These are phyloP conservation scores for Hippocampus zosterae DNA, from an alignment of 2,113 vertebrate genomes.

Conservation along the genomic window DNA sequence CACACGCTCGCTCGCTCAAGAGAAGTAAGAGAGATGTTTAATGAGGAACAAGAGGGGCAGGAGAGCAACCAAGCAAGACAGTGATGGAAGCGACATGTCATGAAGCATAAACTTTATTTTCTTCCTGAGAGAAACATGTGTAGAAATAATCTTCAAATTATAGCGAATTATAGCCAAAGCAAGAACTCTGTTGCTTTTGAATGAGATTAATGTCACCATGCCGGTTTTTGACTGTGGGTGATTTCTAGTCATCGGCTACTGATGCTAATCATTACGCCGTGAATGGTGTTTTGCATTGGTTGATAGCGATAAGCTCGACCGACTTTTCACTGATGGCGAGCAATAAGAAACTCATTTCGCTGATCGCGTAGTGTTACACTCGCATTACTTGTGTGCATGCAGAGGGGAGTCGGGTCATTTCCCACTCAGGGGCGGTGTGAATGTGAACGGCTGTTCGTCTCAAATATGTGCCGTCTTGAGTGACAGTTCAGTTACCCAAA, in stretches of 20 bases:
- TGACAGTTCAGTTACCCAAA: too few species aligned
- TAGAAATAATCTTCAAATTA: background rate
- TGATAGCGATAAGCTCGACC: too few species aligned
- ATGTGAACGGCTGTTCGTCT: too few species aligned
- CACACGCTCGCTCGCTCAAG: background rate
- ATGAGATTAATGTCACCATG: background rate
- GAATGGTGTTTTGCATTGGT: too few species aligned
- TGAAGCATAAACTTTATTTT: background rate
- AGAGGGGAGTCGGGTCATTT: too few species aligned
- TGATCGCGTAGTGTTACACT: too few species aligned
- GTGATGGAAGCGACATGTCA: background rate
- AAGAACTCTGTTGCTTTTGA: background rate
- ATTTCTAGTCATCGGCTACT: background rate
- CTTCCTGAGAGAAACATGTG: background rate
- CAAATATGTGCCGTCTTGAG: too few species aligned
- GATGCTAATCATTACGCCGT: too few species aligned
- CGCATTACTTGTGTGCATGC: too few species aligned
- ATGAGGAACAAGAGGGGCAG: background rate
- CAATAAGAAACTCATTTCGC: too few species aligned
- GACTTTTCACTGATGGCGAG: too few species aligned
- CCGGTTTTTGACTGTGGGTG: background rate
- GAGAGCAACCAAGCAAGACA: background rate
- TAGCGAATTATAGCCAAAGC: background rate
- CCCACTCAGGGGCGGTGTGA: too few species aligned
- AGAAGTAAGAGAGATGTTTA: background rate